Conservation (phyloP, 2,888 invertebrate species). For the Oithona nana region DNA sequence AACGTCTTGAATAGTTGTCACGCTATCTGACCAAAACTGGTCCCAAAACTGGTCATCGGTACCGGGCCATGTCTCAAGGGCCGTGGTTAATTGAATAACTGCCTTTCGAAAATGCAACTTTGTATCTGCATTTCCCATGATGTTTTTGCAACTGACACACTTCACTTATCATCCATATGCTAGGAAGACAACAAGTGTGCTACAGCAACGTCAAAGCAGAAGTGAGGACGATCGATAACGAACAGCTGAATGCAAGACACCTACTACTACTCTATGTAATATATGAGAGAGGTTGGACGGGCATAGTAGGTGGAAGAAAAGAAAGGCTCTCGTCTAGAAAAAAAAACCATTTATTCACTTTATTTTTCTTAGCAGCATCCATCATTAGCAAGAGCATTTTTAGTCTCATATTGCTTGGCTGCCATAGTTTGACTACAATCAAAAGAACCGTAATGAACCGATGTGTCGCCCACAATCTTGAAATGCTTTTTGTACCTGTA, state of each 20-base stretch:
- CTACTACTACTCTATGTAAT: too few relatives aligned
- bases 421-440: neutral
- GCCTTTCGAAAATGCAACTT: constrained; percentile 95
- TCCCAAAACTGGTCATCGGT: constrained; percentile 89
- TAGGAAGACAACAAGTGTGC: neutral
- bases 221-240: too few relatives aligned
- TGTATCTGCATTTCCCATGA: constrained; percentile 95
- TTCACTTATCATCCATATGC: too few relatives aligned
- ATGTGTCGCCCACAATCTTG: neutral
- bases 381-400: too few relatives aligned
- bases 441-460: neutral
- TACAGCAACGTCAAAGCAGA: too few relatives aligned
- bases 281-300: too few relatives aligned
- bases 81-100: constrained; percentile 87
- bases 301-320: too few relatives aligned
- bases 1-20: constrained; percentile 81
- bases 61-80: constrained; percentile 86
- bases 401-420: neutral
- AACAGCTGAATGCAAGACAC: too few relatives aligned
- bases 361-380: too few relatives aligned
- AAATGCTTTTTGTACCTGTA: neutral
- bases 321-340: too few relatives aligned
- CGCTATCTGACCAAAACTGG: constrained; percentile 94
- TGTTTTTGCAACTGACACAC: too few relatives aligned
- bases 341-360: too few relatives aligned